Conservation (phyloP, 2,888 invertebrate species). For the Teinopalpus imperialis region DNA sequence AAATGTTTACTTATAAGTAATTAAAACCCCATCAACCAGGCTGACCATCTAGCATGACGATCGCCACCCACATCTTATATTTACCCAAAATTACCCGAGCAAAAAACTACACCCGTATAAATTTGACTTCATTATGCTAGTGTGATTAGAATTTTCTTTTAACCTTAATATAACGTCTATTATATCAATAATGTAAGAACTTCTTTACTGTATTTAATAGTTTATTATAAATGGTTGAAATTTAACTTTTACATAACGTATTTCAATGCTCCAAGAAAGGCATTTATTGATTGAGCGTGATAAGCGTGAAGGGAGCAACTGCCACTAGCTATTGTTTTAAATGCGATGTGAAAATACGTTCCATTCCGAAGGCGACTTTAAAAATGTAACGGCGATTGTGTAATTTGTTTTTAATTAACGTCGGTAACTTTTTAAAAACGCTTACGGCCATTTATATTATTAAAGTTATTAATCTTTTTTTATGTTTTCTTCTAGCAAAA, state of each 20-base stretch:
- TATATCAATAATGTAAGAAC: constrained; percentile 23
- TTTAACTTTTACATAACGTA: constrained; percentile 69
- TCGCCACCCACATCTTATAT: constrained; percentile 63
- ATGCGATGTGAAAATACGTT: constrained; percentile 64
- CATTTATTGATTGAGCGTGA: constrained; percentile 67
- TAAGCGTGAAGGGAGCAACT: constrained; percentile 63
- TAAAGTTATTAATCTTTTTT: too few species aligned
- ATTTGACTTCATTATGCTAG: constrained; percentile 22
- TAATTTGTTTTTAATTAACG: constrained; percentile 67
- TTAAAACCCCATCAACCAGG: constrained; percentile 65
- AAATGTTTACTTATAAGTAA: constrained; percentile 58
- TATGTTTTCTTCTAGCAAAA: too few species aligned
- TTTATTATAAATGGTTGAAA: constrained; percentile 39
- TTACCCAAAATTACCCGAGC: constrained; percentile 26
- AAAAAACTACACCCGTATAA: constrained; percentile 22
- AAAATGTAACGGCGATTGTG: constrained; percentile 56
- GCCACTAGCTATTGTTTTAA: constrained; percentile 75
- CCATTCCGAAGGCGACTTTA: constrained; percentile 54
- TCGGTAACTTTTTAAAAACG: constrained; percentile 15
- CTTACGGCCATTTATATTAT: neutral
- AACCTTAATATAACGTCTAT: constrained; percentile 10
- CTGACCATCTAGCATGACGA: constrained; percentile 64
- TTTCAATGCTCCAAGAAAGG: constrained; percentile 62
- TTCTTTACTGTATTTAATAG: constrained; percentile 20
- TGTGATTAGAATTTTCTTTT: constrained; percentile 14